Evolutionary conservation across 2,888 invertebrate genomes (phyloP).

Genomic region (Cantharis lateralis): DNA sequence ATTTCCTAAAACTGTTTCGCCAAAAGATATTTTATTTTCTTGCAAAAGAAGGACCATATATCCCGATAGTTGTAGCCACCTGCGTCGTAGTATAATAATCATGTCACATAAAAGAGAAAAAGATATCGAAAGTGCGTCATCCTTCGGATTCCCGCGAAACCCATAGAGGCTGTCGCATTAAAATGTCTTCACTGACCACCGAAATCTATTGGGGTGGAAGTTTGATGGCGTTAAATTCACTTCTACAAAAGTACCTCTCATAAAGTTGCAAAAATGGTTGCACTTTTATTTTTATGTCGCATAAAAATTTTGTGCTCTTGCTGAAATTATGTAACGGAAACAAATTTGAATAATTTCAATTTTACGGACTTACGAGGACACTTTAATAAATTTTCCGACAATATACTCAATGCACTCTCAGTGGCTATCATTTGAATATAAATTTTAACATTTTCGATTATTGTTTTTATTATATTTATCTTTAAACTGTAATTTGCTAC

Average conservation of each 20-base stretch:
- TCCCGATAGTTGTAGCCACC: slow-evolving; percentile 49
- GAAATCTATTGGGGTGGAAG: slow-evolving; percentile 28
- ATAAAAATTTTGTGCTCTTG: neutral
- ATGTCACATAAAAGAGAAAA: slow-evolving; percentile 54
- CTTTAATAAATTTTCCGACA: neutral
- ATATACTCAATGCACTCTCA: neutral
- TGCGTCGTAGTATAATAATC: slow-evolving; percentile 55
- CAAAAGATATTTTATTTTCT: slow-evolving; percentile 16
- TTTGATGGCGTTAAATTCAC: slow-evolving; percentile 30
- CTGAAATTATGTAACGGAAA: neutral
- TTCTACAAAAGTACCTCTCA: slow-evolving; percentile 10
- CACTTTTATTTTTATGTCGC: neutral
- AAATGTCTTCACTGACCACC: slow-evolving; percentile 39
- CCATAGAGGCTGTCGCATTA: slow-evolving; percentile 42
- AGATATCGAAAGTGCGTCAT: slow-evolving; percentile 52
- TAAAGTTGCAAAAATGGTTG: slow-evolving; percentile 19
- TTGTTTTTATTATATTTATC: neutral
- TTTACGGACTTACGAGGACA: neutral
- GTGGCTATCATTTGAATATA: neutral
- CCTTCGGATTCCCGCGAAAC: slow-evolving; percentile 35
- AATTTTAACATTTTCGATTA: neutral
- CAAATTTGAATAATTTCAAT: neutral
- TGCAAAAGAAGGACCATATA: slow-evolving; percentile 45
- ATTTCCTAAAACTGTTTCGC: neutral
- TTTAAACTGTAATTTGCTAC: neutral